Percentiles rank a stretch among this genome's conserved stretches.
These are phyloP conservation scores for Holothuria leucospilota DNA, from an alignment of 53 echinoderm and acorn worm species.

Conservation along the genomic window DNA sequence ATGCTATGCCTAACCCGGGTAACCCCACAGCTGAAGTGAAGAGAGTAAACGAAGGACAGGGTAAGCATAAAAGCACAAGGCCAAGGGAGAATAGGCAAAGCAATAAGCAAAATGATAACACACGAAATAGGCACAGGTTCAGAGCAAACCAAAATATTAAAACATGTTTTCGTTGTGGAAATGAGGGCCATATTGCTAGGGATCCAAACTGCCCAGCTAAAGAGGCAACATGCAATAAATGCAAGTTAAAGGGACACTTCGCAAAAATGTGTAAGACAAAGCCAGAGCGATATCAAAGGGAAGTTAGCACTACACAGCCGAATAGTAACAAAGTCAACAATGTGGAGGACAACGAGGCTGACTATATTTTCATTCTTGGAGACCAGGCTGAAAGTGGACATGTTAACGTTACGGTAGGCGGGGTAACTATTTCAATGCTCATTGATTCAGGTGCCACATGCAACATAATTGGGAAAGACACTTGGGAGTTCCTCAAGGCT, in stretches of 20 bases:
- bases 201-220: conserved; percentile 60
- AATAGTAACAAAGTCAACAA: not conserved
- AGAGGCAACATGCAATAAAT: conserved; percentile 58
- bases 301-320: not conserved
- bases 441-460: conserved; percentile 61
- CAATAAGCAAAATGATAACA: too few relatives aligned
- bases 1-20: not conserved
- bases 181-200: conserved; percentile 63
- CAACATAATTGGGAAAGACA: conserved; percentile 54
- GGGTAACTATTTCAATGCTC: conserved; percentile 43
- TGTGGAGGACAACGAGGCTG: conserved; percentile 1
- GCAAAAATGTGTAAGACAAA: conserved; percentile 55
- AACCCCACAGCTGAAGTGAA: not conserved
- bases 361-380: conserved; percentile 36
- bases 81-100: too few relatives aligned
- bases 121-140: not conserved
- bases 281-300: not conserved
- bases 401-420: conserved; percentile 34
- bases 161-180: conserved; percentile 41
- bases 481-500: conserved; percentile 57
- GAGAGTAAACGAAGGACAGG: not conserved
- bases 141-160: not conserved
- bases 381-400: conserved; percentile 29
- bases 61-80: too few relatives aligned
- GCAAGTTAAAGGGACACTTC: conserved; percentile 51